A percentile compares a stretch with the other conserved stretches of the same genome.
phyloP scores from a whole-genome alignment of 2,888 invertebrate species.

The Xestia rhomboidea region DNA sequence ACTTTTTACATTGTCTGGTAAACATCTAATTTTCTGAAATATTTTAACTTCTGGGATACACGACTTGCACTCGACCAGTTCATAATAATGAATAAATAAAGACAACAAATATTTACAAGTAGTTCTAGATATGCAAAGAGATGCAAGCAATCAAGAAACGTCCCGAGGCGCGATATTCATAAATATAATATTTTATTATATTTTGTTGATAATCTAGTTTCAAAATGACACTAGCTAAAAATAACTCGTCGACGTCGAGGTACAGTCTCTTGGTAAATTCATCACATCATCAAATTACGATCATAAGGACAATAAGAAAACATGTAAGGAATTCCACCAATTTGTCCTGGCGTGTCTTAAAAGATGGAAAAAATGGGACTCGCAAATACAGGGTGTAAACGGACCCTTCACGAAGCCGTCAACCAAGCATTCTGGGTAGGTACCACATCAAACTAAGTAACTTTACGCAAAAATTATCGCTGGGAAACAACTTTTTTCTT shows the following conservation, averaged over 20 bases:
- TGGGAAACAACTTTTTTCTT: too few species aligned
- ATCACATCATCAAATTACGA: too few species aligned
- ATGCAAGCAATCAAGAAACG: conserved; percentile 33
- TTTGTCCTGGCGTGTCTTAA: too few species aligned
- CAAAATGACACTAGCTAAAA: conserved; percentile 27
- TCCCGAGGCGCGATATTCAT: conserved; percentile 19
- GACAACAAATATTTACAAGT: conserved; percentile 6
- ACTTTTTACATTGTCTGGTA: too few species aligned
- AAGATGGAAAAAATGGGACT: too few species aligned
- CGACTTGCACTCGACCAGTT: not conserved
- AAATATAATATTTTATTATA: conserved; percentile 43
- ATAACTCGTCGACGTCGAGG: conserved; percentile 7
- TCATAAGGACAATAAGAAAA: not conserved
- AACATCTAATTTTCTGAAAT: too few species aligned
- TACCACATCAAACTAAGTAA: too few species aligned
- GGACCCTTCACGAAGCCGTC: too few species aligned
- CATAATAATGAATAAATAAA: conserved; percentile 6
- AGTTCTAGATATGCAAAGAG: conserved; percentile 32
- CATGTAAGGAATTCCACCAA: not conserved
- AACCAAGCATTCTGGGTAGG: too few species aligned
- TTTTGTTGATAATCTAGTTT: conserved; percentile 36
- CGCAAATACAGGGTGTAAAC: too few species aligned
- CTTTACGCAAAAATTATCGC: too few species aligned
- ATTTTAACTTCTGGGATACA: too few species aligned
- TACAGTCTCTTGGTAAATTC: not conserved